Percentiles rank a stretch among this genome's conserved stretches.
Evolutionary conservation across 2,113 vertebrate genomes (phyloP).

Genomic region (Oplegnathus fasciatus): DNA sequence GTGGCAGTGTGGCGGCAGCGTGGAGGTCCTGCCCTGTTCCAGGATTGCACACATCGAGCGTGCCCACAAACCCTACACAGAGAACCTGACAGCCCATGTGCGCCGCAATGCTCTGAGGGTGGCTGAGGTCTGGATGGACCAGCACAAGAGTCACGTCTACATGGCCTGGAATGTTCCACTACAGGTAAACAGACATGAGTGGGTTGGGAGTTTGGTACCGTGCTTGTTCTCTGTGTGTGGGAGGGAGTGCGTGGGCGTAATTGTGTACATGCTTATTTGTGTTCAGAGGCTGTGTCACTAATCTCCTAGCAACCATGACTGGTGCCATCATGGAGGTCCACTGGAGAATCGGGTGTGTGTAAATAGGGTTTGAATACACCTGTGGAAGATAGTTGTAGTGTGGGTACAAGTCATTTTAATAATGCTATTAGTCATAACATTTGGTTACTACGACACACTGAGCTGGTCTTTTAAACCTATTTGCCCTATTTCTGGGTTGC

Average conservation of each 20-base stretch:
- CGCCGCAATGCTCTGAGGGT: conserved; percentile 93
- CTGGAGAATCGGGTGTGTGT: neutral
- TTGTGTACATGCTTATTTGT: conserved; percentile 12
- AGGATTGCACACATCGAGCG: conserved; percentile 96
- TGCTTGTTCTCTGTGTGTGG: neutral
- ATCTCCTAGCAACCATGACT: conserved; percentile 27
- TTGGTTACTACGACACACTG: neutral
- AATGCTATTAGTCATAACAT: neutral
- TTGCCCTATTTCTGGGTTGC: neutral
- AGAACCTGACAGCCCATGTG: conserved; percentile 92
- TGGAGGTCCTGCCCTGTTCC: conserved; percentile 97
- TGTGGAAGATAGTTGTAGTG: neutral
- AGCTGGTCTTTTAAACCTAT: neutral
- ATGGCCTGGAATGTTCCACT: conserved; percentile 99
- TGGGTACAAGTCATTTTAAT: neutral
- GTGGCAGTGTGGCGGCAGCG: conserved; percentile 97
- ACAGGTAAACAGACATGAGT: conserved; percentile 80
- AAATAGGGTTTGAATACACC: neutral
- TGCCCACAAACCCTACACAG: conserved; percentile 96
- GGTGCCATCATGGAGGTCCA: neutral
- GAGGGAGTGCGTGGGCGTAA: neutral
- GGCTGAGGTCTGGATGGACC: conserved; percentile 98
- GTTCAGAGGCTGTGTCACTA: neutral
- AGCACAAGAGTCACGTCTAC: conserved; percentile 95
- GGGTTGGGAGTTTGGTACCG: neutral